These are phyloP conservation scores for Autographa pulchrina DNA, from an alignment of 2,888 invertebrate genomes.

Conservation along the genomic window DNA sequence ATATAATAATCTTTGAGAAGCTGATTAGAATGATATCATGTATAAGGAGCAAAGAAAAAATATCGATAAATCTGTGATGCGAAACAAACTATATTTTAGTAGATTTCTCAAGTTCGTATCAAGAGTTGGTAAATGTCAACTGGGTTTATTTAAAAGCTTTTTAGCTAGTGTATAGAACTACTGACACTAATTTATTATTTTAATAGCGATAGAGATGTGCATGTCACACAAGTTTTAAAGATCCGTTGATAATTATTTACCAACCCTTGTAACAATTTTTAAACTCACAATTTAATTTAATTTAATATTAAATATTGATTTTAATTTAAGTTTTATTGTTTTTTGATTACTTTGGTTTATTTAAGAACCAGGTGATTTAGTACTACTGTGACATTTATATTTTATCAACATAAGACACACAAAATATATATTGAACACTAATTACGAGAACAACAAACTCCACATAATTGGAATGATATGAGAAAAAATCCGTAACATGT, in stretches of 20 bases:
- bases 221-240: constrained; percentile 15
- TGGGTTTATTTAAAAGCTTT: background rate
- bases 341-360: background rate
- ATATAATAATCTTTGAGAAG: background rate
- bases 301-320: background rate
- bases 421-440: constrained; percentile 34
- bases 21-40: background rate
- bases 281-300: background rate
- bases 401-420: constrained; percentile 6
- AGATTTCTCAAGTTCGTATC: background rate
- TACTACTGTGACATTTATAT: background rate
- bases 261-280: background rate
- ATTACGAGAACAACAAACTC: constrained; percentile 29
- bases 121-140: background rate
- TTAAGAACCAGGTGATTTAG: background rate
- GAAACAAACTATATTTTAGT: background rate
- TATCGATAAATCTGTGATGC: background rate
- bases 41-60: background rate
- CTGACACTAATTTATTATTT: constrained; percentile 33
- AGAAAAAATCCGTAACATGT: constrained; percentile 81
- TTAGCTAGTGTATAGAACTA: constrained; percentile 19
- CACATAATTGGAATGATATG: constrained; percentile 77
- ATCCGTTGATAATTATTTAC: constrained; percentile 5
- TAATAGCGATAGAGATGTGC: constrained; percentile 10
- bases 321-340: background rate